Evolutionary conservation across 2,888 invertebrate species (phyloP).

Genomic region (Tribolium freemani): DNA sequence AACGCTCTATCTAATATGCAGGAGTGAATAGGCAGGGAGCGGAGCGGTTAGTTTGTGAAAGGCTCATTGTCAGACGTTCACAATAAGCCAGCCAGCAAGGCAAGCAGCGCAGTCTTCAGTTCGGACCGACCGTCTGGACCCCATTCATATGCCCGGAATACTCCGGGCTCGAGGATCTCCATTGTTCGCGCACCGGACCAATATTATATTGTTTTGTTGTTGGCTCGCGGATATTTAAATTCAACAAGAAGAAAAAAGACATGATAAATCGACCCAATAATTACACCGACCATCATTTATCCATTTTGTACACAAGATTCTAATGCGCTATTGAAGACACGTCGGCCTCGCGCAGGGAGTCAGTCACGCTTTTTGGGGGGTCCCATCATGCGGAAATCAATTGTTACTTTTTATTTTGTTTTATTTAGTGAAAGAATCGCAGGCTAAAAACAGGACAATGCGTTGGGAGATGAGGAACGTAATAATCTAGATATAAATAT

Average conservation of each 20-base stretch:
- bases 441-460: not conserved
- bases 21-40: slow-evolving; percentile 41
- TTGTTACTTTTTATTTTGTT: too few species aligned
- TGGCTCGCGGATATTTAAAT: not conserved
- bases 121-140: slow-evolving; percentile 37
- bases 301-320: too few species aligned
- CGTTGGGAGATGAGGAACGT: not conserved
- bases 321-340: too few species aligned
- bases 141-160: slow-evolving; percentile 36
- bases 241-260: not conserved
- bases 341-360: too few species aligned
- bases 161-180: slow-evolving; percentile 8
- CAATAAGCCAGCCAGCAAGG: slow-evolving; percentile 39
- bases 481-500: not conserved
- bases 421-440: too few species aligned
- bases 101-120: slow-evolving; percentile 25
- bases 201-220: slow-evolving; percentile 27
- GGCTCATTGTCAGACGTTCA: slow-evolving; percentile 44
- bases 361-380: too few species aligned
- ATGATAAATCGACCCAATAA: not conserved
- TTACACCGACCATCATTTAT: too few species aligned
- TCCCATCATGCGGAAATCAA: too few species aligned
- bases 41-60: slow-evolving; percentile 43
- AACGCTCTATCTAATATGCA: slow-evolving; percentile 48
- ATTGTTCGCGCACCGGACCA: slow-evolving; percentile 29